Conservation (phyloP, 2,113 vertebrate species). For the Forbesichthys agassizii region DNA sequence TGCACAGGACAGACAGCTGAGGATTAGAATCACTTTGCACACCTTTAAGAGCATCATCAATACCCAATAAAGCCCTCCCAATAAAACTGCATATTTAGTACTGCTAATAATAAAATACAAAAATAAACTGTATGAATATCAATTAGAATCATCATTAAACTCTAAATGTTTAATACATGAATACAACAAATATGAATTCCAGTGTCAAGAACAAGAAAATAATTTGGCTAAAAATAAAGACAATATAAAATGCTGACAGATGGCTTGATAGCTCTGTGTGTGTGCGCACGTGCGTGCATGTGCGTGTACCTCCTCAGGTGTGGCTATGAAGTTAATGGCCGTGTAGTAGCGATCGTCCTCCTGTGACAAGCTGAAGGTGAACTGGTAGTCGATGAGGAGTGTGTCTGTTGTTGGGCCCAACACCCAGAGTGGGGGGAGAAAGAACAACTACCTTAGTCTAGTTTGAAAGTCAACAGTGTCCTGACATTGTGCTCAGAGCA, state of each 20-base stretch:
- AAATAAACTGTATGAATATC: background rate
- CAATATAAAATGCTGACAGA: conserved; percentile 29
- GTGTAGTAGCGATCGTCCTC: conserved; percentile 98
- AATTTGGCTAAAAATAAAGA: background rate
- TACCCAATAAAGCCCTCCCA: too few species aligned
- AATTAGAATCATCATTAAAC: background rate
- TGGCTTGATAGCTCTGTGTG: conserved; percentile 15
- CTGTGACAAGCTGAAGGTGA: conserved; percentile 98
- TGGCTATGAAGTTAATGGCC: conserved; percentile 98
- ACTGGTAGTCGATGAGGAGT: conserved; percentile 98
- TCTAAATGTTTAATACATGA: background rate
- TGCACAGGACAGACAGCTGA: too few species aligned
- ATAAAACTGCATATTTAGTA: too few species aligned
- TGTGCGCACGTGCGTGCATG: background rate
- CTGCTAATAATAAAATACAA: too few species aligned
- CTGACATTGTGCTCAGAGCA: conserved; percentile 10
- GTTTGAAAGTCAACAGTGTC: conserved; percentile 46
- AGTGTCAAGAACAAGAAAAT: background rate
- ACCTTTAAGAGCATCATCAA: too few species aligned
- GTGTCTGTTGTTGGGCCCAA: conserved; percentile 79
- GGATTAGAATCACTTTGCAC: too few species aligned
- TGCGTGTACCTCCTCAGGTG: conserved; percentile 89
- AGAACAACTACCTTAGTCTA: conserved; percentile 1
- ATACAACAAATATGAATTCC: background rate
- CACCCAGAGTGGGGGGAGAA: conserved; percentile 6